Percentiles rank a stretch among this genome's conserved stretches.
These are phyloP conservation scores for Lysandra coridon DNA, from an alignment of 2,888 invertebrate genomes.

Conservation along the genomic window DNA sequence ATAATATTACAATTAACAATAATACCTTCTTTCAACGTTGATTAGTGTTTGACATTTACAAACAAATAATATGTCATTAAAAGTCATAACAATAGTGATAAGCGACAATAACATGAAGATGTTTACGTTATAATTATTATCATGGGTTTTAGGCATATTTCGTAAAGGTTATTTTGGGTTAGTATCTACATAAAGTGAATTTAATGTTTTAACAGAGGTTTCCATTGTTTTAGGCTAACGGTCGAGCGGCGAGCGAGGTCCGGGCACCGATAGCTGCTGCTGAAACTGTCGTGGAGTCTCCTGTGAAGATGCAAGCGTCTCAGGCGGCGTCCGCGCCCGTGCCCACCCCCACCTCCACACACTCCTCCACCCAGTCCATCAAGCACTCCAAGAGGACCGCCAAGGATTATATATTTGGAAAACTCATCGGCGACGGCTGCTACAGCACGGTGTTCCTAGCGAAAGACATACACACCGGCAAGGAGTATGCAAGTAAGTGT, in stretches of 20 bases:
- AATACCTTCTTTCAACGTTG: slow-evolving; percentile 1
- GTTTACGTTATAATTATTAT: not conserved
- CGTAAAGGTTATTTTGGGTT: not conserved
- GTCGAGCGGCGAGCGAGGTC: slow-evolving; percentile 65
- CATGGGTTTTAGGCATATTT: not conserved
- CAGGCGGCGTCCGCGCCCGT: slow-evolving; percentile 68
- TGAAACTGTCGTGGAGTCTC: slow-evolving; percentile 74
- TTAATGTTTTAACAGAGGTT: slow-evolving; percentile 32
- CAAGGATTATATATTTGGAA: slow-evolving; percentile 96
- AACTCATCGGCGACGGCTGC: slow-evolving; percentile 97
- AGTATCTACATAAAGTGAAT: not conserved
- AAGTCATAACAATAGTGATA: slow-evolving; percentile 10
- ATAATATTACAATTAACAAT: not conserved
- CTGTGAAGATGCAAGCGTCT: slow-evolving; percentile 75
- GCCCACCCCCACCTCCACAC: slow-evolving; percentile 65
- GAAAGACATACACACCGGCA: slow-evolving; percentile 92
- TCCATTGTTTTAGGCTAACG: slow-evolving; percentile 67
- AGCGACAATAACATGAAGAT: not conserved
- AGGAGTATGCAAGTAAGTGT: slow-evolving; percentile 96
- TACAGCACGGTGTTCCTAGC: slow-evolving; percentile 97
- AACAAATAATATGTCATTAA: not conserved
- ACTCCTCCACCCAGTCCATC: slow-evolving; percentile 65
- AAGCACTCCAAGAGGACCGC: slow-evolving; percentile 85
- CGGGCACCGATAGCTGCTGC: slow-evolving; percentile 79
- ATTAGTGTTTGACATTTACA: slow-evolving; percentile 9